Base-by-base conservation (phyloP, 2,113 vertebrate genomes). In the Limanda limanda region DNA sequence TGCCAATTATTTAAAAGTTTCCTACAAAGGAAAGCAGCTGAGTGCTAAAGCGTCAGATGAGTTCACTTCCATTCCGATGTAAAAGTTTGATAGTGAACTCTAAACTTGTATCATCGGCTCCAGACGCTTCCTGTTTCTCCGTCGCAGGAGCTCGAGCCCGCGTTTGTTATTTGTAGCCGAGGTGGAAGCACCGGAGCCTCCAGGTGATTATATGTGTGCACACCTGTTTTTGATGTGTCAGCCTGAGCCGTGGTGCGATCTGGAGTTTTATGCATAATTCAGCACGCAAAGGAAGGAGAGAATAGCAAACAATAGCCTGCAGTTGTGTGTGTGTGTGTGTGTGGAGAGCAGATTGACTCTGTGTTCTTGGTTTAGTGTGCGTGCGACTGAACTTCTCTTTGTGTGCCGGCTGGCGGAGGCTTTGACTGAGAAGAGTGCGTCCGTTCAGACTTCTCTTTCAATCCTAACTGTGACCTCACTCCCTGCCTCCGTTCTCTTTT, bases 221-320 rank as follows among this genome's bases (percentile, higher is more conserved):
- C 62, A 74, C 67, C 55, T 25, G 25, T 17, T 74, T 66, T 51
- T 58, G 37, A 51, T 70, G 62, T 70, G 71, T 84, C 63, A 71
- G 79, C 72, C 58, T 77, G 82, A 81, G 79, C 57, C 42, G 74
- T 75, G 76, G 75, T 82, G 79, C 68, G 64, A 82, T 82, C 63
- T 57, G 54, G 62, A 57, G n/a, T 68, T 61, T 25, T 48, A 79
- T 91, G 82, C 86, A 87, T 86, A 71, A 89, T 91, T 87, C 71
- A 89, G 55, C 75, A 64, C 66, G 55, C 24, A 40, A 3, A 83
- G 74, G 61, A 82, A 82, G 72, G 64, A 76, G 71, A 79, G 76
- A 82, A 74, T 70, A 82, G 84, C 82, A 89, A 76, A 80, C 77
- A 79, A 60, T 77, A 70, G 79, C 68, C 84, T 71, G 75, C 81